phyloP scores from a whole-genome alignment of 2,888 invertebrate species.

The Drosophila pseudotakahashii region DNA sequence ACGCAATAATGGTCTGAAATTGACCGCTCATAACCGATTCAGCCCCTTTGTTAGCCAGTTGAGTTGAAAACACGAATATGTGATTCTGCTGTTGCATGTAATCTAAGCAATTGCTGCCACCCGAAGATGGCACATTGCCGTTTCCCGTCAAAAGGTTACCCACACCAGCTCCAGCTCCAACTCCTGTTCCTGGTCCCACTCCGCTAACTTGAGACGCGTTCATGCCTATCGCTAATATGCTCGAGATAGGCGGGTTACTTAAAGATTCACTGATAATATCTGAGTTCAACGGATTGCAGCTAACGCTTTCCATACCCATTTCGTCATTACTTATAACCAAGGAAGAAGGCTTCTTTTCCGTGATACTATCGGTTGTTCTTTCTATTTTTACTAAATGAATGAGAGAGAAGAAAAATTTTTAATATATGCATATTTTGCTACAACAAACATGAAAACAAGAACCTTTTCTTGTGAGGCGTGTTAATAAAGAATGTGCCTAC shows the following conservation, averaged over 20 bases:
- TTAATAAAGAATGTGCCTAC: no score
- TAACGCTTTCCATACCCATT: constrained; percentile 37
- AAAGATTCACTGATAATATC: constrained; percentile 52
- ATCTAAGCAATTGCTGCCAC: constrained; percentile 72
- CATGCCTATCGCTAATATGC: constrained; percentile 14
- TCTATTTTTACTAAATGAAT: constrained; percentile 63
- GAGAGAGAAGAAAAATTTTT: not conserved
- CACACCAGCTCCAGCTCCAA: constrained; percentile 14
- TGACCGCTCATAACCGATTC: constrained; percentile 95
- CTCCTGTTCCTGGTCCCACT: constrained; percentile 9
- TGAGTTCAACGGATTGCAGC: constrained; percentile 44
- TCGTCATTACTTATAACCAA: constrained; percentile 55
- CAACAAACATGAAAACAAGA: no score
- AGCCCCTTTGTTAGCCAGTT: constrained; percentile 96
- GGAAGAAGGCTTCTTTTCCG: constrained; percentile 61
- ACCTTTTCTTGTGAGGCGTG: no score
- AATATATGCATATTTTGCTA: not conserved
- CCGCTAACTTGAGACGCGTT: constrained; percentile 1
- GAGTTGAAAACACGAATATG: constrained; percentile 98
- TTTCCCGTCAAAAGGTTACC: constrained; percentile 18
- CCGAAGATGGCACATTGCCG: constrained; percentile 16
- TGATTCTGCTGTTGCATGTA: constrained; percentile 98
- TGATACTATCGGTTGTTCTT: constrained; percentile 39
- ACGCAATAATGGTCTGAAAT: constrained; percentile 96
- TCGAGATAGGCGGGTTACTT: constrained; percentile 17